Evolutionary conservation across 2,888 invertebrate species (phyloP), one percentile per base, ranked within the genome.

Genomic region (Arctia plantaginis): DNA sequence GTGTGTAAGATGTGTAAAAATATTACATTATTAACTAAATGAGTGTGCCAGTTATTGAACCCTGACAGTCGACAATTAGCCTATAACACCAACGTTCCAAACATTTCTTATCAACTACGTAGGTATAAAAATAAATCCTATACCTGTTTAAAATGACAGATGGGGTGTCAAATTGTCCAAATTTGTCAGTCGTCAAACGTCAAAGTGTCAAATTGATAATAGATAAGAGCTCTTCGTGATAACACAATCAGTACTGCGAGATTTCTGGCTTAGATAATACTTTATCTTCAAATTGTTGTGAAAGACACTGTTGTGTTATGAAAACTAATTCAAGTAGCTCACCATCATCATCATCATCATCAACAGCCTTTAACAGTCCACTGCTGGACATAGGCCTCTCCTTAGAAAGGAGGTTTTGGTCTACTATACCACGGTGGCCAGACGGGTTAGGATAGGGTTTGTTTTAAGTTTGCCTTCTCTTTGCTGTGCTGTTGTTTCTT

Each of bases 161-260:
- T 88, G 88, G 87, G 85, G 90, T 93, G 93, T 93, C 93, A 91
- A 88, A 86, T 70, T 86, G 88, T 88, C 85, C 83, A 86, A 86
- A 82, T 87, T 88, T 78, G 86, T 90, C 90, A 90, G 82, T 82
- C 86, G 89, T 89, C 89, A 89, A 87, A 90, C 91, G 93, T 92
- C 93, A 91, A 88, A 79, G 74, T 89, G 91, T 91, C 92, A 91
- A 44, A 47, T 59, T 74, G 85, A 84, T 87, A 87, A 76, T 62
- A 69, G 66, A 76, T 73, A 71, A 69, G 27, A 67, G 65, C 73
- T 73, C 74, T 79, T 39, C 69, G 41, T 69, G 84, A 85, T 84
- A 85, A 41, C 66, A 30, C 15, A 83, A 85, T 84, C 85, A 86
- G 80, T 51, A 15, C 59, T 70, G 41, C 30, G 77, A 83, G 82